A percentile compares a stretch with the other conserved stretches of the same genome.
phyloP scores from a whole-genome alignment of 2,888 invertebrate genomes.

The Patella caerulea region DNA sequence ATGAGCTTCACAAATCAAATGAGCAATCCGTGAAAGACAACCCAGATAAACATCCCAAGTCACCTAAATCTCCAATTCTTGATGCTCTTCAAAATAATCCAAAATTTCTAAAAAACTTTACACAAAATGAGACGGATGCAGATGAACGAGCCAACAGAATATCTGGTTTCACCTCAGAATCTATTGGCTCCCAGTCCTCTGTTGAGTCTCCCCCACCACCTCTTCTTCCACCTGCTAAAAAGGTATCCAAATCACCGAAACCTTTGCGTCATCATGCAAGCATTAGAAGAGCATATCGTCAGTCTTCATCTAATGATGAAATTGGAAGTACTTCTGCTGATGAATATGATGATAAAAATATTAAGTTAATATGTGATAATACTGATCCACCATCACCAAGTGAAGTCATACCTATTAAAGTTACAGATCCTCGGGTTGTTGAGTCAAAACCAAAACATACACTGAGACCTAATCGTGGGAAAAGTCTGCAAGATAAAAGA shows the following conservation, averaged over 20 bases:
- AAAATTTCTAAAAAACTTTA: slow-evolving; percentile 52
- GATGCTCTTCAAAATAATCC: slow-evolving; percentile 50
- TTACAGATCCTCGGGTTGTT: slow-evolving; percentile 22
- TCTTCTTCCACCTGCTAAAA: slow-evolving; percentile 37
- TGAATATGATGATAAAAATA: slow-evolving; percentile 32
- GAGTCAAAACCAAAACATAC: slow-evolving; percentile 33
- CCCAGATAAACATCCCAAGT: slow-evolving; percentile 19
- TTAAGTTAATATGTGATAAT: slow-evolving; percentile 28
- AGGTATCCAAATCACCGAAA: slow-evolving; percentile 38
- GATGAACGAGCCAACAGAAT: slow-evolving; percentile 51
- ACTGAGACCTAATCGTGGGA: slow-evolving; percentile 34
- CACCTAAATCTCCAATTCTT: slow-evolving; percentile 48
- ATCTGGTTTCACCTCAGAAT: slow-evolving; percentile 44
- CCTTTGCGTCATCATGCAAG: slow-evolving; percentile 42
- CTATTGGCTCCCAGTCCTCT: slow-evolving; percentile 36
- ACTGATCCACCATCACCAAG: slow-evolving; percentile 40
- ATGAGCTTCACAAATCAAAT: background rate
- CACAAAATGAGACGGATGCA: slow-evolving; percentile 54
- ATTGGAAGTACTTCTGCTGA: slow-evolving; percentile 37
- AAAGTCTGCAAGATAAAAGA: slow-evolving; percentile 14
- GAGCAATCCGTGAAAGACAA: background rate
- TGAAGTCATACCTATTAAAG: slow-evolving; percentile 37
- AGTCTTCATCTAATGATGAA: slow-evolving; percentile 52
- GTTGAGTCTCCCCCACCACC: slow-evolving; percentile 39
- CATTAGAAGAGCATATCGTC: slow-evolving; percentile 47